These are phyloP conservation scores for Brachionus rubens DNA, from an alignment of 1,140 invertebrate species.

Conservation along the genomic window DNA sequence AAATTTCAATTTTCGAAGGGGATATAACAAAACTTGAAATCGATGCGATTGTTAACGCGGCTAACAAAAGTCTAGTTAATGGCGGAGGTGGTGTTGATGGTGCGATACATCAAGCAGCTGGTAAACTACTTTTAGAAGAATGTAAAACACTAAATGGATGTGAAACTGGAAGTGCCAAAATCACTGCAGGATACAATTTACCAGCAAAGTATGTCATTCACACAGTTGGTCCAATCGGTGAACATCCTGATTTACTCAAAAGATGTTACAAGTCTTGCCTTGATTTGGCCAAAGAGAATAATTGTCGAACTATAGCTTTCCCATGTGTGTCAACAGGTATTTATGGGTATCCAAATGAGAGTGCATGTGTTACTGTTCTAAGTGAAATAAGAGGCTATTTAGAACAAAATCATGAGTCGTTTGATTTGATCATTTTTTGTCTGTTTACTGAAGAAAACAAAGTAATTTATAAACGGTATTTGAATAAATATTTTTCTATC, in stretches of 20 bases:
- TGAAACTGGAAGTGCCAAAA: constrained; percentile 77
- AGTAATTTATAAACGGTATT: background rate
- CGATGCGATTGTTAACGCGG: constrained; percentile 87
- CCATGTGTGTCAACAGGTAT: constrained; percentile 30
- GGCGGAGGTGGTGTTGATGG: constrained; percentile 80
- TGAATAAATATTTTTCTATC: background rate
- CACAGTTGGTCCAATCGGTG: constrained; percentile 76
- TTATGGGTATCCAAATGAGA: constrained; percentile 1
- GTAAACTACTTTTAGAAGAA: constrained; percentile 61
- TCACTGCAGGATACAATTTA: constrained; percentile 77
- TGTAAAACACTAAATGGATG: constrained; percentile 72
- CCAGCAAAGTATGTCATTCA: constrained; percentile 81
- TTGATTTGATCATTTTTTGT: constrained; percentile 13
- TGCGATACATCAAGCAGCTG: constrained; percentile 71
- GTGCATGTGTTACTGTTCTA: background rate
- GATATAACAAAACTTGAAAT: constrained; percentile 83
- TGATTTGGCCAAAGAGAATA: background rate
- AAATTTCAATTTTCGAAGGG: constrained; percentile 62
- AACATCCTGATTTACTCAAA: background rate
- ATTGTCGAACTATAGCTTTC: constrained; percentile 18
- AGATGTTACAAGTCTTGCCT: background rate
- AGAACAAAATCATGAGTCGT: background rate
- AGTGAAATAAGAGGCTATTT: background rate
- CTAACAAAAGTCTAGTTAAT: constrained; percentile 72
- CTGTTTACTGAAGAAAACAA: background rate